Evolutionary conservation across 1,140 invertebrate genomes (phyloP).

Genomic region (Paracyclopina nana): DNA sequence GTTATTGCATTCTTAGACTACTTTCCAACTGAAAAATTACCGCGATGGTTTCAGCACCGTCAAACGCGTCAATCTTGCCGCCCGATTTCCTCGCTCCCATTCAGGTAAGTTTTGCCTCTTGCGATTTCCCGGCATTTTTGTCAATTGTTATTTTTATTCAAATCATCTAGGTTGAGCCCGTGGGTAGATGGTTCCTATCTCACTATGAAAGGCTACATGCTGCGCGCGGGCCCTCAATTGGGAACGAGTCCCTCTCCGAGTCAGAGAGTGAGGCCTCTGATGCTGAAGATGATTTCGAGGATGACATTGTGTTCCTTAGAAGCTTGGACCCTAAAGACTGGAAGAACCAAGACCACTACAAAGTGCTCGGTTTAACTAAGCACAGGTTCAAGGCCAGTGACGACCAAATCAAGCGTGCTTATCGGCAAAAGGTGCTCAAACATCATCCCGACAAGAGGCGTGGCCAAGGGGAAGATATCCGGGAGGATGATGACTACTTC

Average conservation of each 20-base stretch:
- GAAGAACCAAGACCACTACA: constrained; percentile 82
- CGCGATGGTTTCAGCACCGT: too few species aligned
- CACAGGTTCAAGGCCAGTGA: constrained; percentile 59
- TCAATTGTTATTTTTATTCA: too few species aligned
- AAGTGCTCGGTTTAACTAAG: constrained; percentile 65
- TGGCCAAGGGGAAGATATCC: constrained; percentile 58
- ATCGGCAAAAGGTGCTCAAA: constrained; percentile 59
- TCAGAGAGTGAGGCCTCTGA: constrained; percentile 20
- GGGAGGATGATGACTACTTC: constrained; percentile 82
- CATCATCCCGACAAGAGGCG: constrained; percentile 96
- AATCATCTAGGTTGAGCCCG: constrained; percentile 9
- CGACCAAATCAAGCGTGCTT: constrained; percentile 78
- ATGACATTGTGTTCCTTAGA: constrained; percentile 61
- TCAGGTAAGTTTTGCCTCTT: too few species aligned
- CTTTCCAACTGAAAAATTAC: too few species aligned
- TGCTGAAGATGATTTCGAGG: constrained; percentile 32
- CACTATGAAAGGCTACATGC: constrained; percentile 12
- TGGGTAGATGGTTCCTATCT: constrained; percentile 12
- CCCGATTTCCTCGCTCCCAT: too few species aligned
- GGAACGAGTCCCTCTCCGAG: not conserved
- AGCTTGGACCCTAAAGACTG: constrained; percentile 63
- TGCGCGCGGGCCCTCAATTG: not conserved
- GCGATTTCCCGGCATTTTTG: too few species aligned
- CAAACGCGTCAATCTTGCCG: too few species aligned
- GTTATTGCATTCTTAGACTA: too few species aligned